These are phyloP conservation scores for Elaphurus davidianus DNA, from an alignment of 2,113 vertebrate species.

Conservation along the genomic window DNA sequence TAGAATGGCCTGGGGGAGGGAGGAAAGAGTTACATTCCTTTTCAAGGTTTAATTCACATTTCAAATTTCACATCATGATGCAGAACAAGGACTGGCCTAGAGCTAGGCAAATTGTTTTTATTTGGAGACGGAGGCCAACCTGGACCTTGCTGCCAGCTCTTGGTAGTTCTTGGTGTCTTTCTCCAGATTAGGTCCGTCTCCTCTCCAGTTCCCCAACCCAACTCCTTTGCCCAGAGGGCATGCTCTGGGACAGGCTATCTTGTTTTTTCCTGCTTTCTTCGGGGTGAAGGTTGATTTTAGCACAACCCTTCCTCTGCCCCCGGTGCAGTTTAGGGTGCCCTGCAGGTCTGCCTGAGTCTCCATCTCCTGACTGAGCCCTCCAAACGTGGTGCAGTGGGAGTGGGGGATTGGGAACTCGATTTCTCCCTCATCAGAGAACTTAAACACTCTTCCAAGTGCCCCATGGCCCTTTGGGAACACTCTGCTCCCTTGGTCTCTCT, in stretches of 20 bases:
- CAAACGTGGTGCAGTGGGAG: neutral
- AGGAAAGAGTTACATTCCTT: constrained; percentile 27
- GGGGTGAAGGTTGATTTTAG: neutral
- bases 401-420: neutral
- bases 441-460: neutral
- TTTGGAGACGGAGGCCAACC: neutral
- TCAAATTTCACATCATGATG: neutral
- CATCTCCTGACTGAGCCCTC: neutral
- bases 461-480: neutral
- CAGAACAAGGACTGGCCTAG: constrained; percentile 4
- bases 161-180: neutral
- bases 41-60: constrained; percentile 39
- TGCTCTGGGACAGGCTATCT: neutral
- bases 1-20: neutral
- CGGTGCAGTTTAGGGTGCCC: neutral
- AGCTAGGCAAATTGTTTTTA: constrained; percentile 32
- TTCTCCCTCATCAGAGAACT: neutral
- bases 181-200: neutral
- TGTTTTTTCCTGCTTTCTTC: neutral
- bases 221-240: neutral
- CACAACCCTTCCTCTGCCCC: neutral
- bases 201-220: neutral
- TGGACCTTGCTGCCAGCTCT: neutral
- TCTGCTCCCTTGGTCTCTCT: neutral
- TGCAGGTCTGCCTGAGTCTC: neutral